Base-by-base conservation (phyloP, 2,797 vertebrate genomes). In the Lagocephalus sceleratus region DNA sequence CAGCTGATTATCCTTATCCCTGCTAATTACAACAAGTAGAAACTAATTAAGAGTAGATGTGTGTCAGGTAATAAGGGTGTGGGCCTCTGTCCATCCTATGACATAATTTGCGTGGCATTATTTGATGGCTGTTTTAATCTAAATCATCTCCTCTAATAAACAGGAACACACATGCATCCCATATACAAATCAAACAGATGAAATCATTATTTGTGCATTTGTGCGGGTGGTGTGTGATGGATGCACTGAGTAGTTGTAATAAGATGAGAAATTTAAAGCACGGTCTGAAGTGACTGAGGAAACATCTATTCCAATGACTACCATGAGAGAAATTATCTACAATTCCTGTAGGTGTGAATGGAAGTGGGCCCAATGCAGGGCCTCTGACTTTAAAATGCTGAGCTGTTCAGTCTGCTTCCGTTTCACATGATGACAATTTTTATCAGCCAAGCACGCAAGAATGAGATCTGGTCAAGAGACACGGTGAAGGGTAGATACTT, bases 21-120 rank as follows among this genome's bases (percentile, higher is more conserved):
- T 90, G 92, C 91, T 97, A 97, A 98, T 95, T 97, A 95, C 91
- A 90, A 84, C 91, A 92, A 94, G 95, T 93, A 92, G 93, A 95
- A 94, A 93, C 93, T 96, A 97, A 98, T 98, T 97, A 97, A 92
- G 92, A 95, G 92, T 91, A 95, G 92, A 92, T 93, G 91, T 88
- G 91, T 92, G 93, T 94, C 91, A 84, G 92, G 91, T 96, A 96
- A 96, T 96, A 93, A 95, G 93, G 92, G 94, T 90, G 91, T 93
- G 90, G 90, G 91, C 91, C 91, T 92, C 85, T 88, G 91, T 93
- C 91, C 90, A 88, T 92, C 91, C 91, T 90, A 88, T 87, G 66
- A 87, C 91, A 92, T 92, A 85, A 91, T 94, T 92, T 89, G 70
- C 63, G 51, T 87, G 78, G 81, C 54, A 54, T 63, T 58, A 54